A percentile compares a stretch with the other conserved stretches of the same genome.
Conservation (phyloP, 2,797 vertebrate genomes). For the Heterohyrax brucei region DNA sequence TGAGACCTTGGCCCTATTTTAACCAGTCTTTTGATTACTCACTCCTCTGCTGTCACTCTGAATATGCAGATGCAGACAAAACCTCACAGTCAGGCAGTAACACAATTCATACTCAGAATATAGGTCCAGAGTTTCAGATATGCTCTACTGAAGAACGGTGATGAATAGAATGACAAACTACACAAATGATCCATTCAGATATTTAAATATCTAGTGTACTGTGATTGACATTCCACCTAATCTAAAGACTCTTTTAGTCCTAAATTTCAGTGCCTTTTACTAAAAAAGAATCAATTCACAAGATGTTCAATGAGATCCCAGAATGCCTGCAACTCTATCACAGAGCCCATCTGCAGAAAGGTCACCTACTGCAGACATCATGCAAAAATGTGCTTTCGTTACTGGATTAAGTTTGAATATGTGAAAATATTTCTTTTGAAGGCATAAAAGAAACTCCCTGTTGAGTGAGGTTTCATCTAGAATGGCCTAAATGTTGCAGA, state of each 20-base stretch:
- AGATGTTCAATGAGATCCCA: slow-evolving; percentile 49
- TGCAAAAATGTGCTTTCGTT: slow-evolving; percentile 67
- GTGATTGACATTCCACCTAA: slow-evolving; percentile 71
- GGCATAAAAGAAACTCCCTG: slow-evolving; percentile 73
- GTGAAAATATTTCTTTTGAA: slow-evolving; percentile 67
- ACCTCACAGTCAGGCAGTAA: neutral
- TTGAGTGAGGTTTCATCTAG: slow-evolving; percentile 58
- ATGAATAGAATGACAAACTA: slow-evolving; percentile 19
- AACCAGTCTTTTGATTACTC: neutral
- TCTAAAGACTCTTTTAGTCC: slow-evolving; percentile 56
- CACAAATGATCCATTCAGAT: slow-evolving; percentile 62
- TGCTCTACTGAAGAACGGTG: neutral
- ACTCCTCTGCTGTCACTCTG: neutral
- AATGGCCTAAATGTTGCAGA: slow-evolving; percentile 39
- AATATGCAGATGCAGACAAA: neutral
- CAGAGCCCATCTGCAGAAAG: slow-evolving; percentile 77
- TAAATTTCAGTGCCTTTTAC: slow-evolving; percentile 67
- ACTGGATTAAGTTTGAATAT: slow-evolving; percentile 61
- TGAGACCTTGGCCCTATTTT: neutral
- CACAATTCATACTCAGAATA: neutral
- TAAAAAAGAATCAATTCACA: slow-evolving; percentile 71
- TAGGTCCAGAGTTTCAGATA: neutral
- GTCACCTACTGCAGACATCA: slow-evolving; percentile 23
- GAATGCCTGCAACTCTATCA: slow-evolving; percentile 44
- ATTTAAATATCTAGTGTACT: slow-evolving; percentile 56